Conservation (phyloP, 2,113 vertebrate species). For the Hymenochirus boettgeri region DNA sequence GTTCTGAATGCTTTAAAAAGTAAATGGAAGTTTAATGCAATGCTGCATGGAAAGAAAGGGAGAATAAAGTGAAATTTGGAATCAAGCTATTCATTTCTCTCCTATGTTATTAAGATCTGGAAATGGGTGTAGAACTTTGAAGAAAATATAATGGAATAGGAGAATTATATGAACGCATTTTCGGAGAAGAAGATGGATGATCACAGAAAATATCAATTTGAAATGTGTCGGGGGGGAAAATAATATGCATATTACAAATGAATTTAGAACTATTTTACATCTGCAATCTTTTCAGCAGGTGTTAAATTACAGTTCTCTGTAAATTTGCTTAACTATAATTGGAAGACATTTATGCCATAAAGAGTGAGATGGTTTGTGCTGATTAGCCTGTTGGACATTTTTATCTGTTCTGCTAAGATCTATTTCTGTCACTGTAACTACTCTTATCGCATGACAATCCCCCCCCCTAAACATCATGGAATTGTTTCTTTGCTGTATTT, state of each 20-base stretch:
- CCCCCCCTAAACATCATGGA: no score
- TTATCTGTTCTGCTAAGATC: neutral
- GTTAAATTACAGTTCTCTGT: conserved; percentile 27
- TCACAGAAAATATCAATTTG: conserved; percentile 1
- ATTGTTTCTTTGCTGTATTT: no score
- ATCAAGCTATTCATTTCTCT: conserved; percentile 6
- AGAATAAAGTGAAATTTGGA: neutral
- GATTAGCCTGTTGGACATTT: conserved; percentile 18
- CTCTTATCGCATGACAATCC: neutral
- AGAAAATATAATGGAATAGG: conserved; percentile 24
- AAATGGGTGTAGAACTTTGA: conserved; percentile 1
- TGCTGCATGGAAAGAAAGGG: neutral
- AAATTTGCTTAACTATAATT: conserved; percentile 19
- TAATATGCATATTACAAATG: conserved; percentile 16
- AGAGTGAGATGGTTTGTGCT: conserved; percentile 10
- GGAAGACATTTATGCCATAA: conserved; percentile 26
- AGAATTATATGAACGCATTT: conserved; percentile 7
- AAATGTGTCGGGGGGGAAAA: neutral
- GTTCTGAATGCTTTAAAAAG: neutral
- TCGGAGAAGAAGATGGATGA: neutral
- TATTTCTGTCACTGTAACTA: neutral
- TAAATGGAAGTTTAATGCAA: conserved; percentile 2
- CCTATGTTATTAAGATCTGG: conserved; percentile 9
- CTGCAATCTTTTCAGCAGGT: conserved; percentile 19
- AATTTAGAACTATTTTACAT: neutral